Percentiles rank a stretch among this genome's conserved stretches.
Conservation (phyloP, 2,888 invertebrate species). For the Euzetes globulus region DNA sequence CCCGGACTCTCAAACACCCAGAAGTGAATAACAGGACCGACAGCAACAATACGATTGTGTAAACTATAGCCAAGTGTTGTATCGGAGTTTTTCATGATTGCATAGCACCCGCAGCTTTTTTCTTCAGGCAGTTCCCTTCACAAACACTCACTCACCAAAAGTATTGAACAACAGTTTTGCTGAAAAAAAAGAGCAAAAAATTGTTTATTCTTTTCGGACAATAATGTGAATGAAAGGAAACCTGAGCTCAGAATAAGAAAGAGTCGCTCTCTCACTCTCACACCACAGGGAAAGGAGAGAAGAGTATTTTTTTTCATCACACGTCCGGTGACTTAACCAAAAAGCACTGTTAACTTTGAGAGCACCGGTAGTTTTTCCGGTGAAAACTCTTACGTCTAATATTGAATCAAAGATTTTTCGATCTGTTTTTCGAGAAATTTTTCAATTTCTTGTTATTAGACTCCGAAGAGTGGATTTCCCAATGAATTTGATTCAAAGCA, state of each 20-base stretch:
- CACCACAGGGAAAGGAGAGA: neutral
- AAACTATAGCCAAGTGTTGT: neutral
- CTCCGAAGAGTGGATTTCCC: no score
- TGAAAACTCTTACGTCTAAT: neutral
- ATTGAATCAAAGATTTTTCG: neutral
- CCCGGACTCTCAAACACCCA: neutral
- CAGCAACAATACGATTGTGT: slow-evolving; percentile 3
- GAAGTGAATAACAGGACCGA: neutral
- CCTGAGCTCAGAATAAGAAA: neutral
- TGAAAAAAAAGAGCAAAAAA: neutral
- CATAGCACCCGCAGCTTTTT: neutral
- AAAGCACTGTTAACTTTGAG: neutral
- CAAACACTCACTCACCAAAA: neutral
- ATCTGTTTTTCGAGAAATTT: no score
- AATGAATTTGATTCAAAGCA: no score
- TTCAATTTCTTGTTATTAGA: no score
- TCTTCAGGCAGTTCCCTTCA: neutral
- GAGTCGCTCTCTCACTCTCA: neutral
- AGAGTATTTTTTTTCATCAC: neutral
- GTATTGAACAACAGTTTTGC: neutral
- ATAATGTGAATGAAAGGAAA: neutral
- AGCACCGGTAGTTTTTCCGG: no score
- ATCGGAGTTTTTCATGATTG: no score
- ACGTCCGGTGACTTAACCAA: slow-evolving; percentile 3
- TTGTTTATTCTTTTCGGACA: neutral